phyloP scores from a whole-genome alignment of 1,140 invertebrate species.

The Conus ventricosus region DNA sequence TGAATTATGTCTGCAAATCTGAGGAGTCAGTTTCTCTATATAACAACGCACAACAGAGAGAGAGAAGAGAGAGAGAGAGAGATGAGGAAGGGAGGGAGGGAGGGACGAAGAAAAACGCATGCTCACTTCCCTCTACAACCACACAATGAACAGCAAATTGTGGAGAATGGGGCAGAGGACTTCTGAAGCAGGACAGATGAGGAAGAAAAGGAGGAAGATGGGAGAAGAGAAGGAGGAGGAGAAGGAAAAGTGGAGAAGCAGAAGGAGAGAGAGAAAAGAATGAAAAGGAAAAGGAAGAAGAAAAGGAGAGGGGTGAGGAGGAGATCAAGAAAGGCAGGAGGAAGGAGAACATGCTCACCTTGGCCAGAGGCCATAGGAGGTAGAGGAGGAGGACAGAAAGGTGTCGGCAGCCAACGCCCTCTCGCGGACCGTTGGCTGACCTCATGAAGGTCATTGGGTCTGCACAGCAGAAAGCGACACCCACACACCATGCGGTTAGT shows the following conservation, averaged over 20 bases:
- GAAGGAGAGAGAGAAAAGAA: not conserved
- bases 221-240: not conserved
- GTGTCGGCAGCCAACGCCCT: not conserved
- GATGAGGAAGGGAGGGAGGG: not conserved
- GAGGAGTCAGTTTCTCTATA: not conserved
- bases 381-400: not conserved
- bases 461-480: not conserved
- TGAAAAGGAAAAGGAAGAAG: not conserved
- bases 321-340: not conserved
- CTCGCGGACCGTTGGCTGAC: not conserved
- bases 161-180: too few species aligned
- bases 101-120: not conserved
- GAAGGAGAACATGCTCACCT: not conserved
- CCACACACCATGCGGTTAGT: slow-evolving; percentile 5
- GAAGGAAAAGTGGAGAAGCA: not conserved
- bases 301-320: not conserved
- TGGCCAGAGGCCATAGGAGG: not conserved
- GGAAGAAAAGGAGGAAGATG: not conserved
- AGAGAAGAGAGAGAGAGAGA: not conserved
- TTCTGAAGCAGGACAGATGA: not conserved
- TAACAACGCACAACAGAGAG: not conserved
- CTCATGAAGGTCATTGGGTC: slow-evolving; percentile 11
- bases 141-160: too few species aligned
- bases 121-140: too few species aligned
- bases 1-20: too few species aligned